Conservation (phyloP, 2,888 invertebrate species). For the Drosophila neutralis region DNA sequence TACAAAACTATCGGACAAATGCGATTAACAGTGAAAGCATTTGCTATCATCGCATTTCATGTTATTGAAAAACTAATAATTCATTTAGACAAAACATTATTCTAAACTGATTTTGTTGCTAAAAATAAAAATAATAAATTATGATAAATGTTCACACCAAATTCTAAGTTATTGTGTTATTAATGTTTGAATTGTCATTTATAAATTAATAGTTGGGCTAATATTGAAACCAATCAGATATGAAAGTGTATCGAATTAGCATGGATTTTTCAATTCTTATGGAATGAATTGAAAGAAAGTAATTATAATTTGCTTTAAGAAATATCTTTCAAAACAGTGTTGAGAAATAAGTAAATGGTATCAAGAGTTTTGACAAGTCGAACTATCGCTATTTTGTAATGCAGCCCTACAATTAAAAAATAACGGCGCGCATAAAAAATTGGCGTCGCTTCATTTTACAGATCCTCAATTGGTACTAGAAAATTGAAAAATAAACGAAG, state of each 20-base stretch:
- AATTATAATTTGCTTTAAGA: not conserved
- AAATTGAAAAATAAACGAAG: not conserved
- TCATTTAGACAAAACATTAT: not conserved
- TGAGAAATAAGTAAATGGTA: not conserved
- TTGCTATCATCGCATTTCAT: too few relatives aligned
- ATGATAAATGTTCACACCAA: not conserved
- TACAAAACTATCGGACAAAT: constrained; percentile 31
- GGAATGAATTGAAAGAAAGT: not conserved
- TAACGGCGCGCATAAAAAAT: constrained; percentile 62
- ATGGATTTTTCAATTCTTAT: not conserved
- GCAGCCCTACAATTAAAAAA: constrained; percentile 58
- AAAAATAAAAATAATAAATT: too few relatives aligned
- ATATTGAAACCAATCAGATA: not conserved
- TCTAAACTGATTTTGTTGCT: not conserved
- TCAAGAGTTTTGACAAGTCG: not conserved
- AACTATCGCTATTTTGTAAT: constrained; percentile 9
- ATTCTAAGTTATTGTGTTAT: not conserved
- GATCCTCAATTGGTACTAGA: constrained; percentile 4
- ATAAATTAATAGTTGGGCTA: not conserved
- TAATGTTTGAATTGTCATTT: not conserved
- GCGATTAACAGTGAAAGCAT: constrained; percentile 21
- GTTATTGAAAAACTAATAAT: not conserved
- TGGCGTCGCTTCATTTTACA: constrained; percentile 61
- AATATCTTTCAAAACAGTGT: constrained; percentile 10
- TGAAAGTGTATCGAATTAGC: not conserved